A percentile compares a stretch with the other conserved stretches of the same genome.
phyloP scores from a whole-genome alignment of 2,888 invertebrate species.

The Ochlodes sylvanus region DNA sequence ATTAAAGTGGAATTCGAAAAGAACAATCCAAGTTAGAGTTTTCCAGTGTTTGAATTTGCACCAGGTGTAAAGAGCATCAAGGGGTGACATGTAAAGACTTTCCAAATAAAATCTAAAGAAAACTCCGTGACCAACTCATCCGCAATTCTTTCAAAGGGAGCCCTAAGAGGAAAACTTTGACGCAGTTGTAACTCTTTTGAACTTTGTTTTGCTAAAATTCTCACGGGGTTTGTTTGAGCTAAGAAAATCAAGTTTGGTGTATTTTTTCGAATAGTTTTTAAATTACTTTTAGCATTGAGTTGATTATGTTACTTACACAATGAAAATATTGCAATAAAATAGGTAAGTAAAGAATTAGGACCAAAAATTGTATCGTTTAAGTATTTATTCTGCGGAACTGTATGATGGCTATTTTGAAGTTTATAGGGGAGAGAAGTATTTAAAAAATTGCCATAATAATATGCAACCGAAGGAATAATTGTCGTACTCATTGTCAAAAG shows the following conservation, averaged over 20 bases:
- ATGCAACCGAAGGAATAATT: too few species aligned
- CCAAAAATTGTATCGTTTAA: too few species aligned
- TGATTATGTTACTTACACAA: too few species aligned
- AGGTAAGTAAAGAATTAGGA: too few species aligned
- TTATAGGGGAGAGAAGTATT: too few species aligned
- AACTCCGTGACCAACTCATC: conserved; percentile 21
- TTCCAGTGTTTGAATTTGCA: conserved; percentile 42
- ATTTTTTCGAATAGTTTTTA: too few species aligned
- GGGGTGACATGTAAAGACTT: conserved; percentile 55
- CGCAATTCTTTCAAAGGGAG: conserved; percentile 30
- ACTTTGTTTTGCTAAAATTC: conserved; percentile 29
- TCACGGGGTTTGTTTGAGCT: conserved; percentile 15
- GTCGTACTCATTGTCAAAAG: too few species aligned
- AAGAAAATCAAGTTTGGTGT: conserved; percentile 3
- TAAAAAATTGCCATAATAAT: too few species aligned
- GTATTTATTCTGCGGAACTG: too few species aligned
- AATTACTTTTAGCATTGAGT: too few species aligned
- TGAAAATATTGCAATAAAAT: too few species aligned
- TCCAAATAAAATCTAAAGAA: conserved; percentile 55
- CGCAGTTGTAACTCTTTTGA: conserved; percentile 34
- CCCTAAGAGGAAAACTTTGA: conserved; percentile 34
- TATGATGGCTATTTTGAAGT: too few species aligned
- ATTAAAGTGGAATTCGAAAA: not conserved
- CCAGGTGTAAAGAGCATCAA: conserved; percentile 42
- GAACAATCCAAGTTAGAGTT: conserved; percentile 34